These are phyloP conservation scores for Drosophila micromelanica DNA, from an alignment of 1,140 invertebrate genomes.

Conservation along the genomic window DNA sequence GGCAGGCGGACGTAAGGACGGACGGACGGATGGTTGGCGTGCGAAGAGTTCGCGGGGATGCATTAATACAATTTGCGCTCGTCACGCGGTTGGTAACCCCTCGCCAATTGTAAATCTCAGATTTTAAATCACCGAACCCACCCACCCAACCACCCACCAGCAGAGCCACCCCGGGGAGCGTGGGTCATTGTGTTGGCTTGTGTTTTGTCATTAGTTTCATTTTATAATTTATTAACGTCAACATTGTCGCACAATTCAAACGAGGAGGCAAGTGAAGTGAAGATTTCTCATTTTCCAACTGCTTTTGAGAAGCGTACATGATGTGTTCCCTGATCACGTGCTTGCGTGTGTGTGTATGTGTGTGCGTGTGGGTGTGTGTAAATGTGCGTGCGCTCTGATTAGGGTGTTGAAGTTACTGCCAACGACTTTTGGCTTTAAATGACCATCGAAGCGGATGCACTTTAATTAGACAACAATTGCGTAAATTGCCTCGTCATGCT, in stretches of 20 bases:
- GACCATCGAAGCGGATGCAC: constrained; percentile 83
- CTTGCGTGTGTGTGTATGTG: constrained; percentile 1
- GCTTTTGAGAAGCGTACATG: constrained; percentile 82
- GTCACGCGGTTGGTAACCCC: constrained; percentile 74
- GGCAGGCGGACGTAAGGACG: too few relatives aligned
- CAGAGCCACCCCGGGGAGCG: constrained; percentile 1
- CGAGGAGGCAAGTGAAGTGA: constrained; percentile 41
- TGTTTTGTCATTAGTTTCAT: constrained; percentile 84
- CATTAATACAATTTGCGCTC: constrained; percentile 69
- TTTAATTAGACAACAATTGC: constrained; percentile 84
- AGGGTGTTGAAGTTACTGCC: constrained; percentile 26
- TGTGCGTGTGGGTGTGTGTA: constrained; percentile 10
- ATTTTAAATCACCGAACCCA: constrained; percentile 42
- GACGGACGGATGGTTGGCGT: too few relatives aligned
- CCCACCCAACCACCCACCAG: neutral
- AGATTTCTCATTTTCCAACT: constrained; percentile 56
- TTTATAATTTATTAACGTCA: constrained; percentile 84
- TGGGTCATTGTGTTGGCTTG: constrained; percentile 39
- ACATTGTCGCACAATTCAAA: constrained; percentile 55
- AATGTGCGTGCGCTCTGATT: constrained; percentile 14
- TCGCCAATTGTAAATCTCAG: constrained; percentile 20
- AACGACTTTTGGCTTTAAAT: constrained; percentile 73
- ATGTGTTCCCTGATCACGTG: constrained; percentile 61
- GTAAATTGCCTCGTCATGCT: constrained; percentile 80
- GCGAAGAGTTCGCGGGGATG: neutral